Evolutionary conservation across 2,113 vertebrate species (phyloP).

Genomic region (Caracal caracal): DNA sequence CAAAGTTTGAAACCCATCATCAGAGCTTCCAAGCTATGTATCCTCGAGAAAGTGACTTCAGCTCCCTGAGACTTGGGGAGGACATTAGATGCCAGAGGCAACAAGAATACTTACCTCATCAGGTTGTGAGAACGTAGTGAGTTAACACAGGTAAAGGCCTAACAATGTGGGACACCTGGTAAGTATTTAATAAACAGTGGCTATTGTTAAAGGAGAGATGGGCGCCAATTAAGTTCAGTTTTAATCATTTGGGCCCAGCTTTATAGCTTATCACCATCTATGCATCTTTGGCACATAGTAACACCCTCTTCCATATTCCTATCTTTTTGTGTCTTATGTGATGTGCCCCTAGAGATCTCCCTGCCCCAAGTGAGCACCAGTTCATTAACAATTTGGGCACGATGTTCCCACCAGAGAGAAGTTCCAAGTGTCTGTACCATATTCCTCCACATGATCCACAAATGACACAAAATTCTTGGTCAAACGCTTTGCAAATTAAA

Average conservation of each 20-base stretch:
- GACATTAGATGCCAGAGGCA: not conserved
- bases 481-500: not conserved
- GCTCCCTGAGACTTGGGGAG: not conserved
- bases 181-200: not conserved
- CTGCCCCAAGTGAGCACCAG: not conserved
- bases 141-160: not conserved
- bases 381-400: not conserved
- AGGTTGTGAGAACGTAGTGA: not conserved
- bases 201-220: conserved; percentile 2
- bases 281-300: not conserved
- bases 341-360: not conserved
- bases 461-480: not conserved
- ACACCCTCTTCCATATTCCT: not conserved
- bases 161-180: not conserved
- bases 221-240: not conserved
- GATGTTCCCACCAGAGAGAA: not conserved
- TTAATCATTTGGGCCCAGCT: not conserved
- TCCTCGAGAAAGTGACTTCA: not conserved
- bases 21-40: not conserved
- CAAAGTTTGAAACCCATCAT: not conserved
- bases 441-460: not conserved
- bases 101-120: too few species aligned
- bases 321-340: not conserved
- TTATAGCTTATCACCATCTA: not conserved
- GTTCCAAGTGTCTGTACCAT: not conserved